phyloP scores from a whole-genome alignment of 2,888 invertebrate genomes.

The Agelastica alni region DNA sequence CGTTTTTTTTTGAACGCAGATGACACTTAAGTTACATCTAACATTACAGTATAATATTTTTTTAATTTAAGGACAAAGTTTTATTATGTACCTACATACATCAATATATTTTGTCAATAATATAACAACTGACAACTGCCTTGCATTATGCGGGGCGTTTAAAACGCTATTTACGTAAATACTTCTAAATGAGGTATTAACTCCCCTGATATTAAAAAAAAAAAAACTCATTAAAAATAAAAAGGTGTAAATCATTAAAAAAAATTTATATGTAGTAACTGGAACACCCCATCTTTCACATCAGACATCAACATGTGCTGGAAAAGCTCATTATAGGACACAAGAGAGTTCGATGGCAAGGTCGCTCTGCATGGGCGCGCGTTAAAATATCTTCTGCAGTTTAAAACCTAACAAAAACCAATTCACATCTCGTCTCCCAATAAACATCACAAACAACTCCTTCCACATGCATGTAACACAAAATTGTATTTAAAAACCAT shows the following conservation, averaged over 20 bases:
- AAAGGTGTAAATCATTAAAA: no score
- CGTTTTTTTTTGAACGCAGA: neutral
- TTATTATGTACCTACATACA: neutral
- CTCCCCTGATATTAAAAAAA: neutral
- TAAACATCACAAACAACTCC: no score
- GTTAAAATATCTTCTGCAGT: no score
- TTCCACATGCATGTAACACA: no score
- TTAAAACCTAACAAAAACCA: no score
- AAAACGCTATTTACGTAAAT: neutral
- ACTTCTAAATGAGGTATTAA: neutral
- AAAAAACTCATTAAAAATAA: slow-evolving; percentile 10
- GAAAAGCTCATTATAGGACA: slow-evolving; percentile 2
- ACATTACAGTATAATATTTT: neutral
- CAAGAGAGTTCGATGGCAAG: neutral
- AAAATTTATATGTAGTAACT: slow-evolving; percentile 11
- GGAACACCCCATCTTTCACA: slow-evolving; percentile 16
- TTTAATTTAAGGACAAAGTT: neutral
- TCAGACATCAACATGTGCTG: slow-evolving; percentile 9
- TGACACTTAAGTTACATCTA: no score
- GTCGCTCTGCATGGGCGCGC: slow-evolving; percentile 1
- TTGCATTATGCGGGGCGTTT: neutral
- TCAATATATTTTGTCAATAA: neutral
- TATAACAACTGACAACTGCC: neutral
- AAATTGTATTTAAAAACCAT: no score
- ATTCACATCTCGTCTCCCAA: no score